Evolutionary conservation across 2,113 vertebrate species (phyloP), one percentile per base, ranked within the genome.

Genomic region (Spheniscus mendiculus): DNA sequence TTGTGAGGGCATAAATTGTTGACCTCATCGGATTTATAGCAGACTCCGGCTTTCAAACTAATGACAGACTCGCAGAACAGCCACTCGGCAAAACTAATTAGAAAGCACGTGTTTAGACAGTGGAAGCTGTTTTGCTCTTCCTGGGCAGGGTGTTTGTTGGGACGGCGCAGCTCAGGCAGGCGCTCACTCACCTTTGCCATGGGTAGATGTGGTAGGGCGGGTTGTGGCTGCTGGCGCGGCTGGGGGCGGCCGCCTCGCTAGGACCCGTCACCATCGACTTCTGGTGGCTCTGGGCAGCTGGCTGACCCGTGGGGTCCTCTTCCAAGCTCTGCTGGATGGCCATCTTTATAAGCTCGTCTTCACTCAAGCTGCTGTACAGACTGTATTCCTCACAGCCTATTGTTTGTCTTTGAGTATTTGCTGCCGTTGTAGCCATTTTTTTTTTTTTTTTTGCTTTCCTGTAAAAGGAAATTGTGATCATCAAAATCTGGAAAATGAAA

Each of bases 331-430:
- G 99, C 87, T 99, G 99, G 2, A 99, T 99, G 92, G 99, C 99
- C 94, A 99, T 96, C 96, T 99, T 98, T 65, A 99, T 92, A n/a
- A 99, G 98, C 86, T 99, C 98, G 0, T 99, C 99, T 67, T 99
- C 99, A 2, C 98, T 99, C 95, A 99, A 94, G 95, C 99, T 98
- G 40, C 98, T 98, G 95, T 99, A 99, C 58, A 99, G 82, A 44
- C 98, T 99, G 96, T 99, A 99, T 82, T 99, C 99, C 71, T 99
- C 99, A 0, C 97, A 97, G 29, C 98, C 98, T 8, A 98, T 97
- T 1, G 83, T 74, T 92, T 88, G 70, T 4, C 96, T 93, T 32
- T 97, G 96, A 10, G 93, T 66, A 27, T 97, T 98, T 87, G 96
- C 83, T 44, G 88, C 94, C 0, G 85, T 94, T 0, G 98, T 96